phyloP scores from a whole-genome alignment of 2,888 invertebrate species.

The Galeruca laticollis region DNA sequence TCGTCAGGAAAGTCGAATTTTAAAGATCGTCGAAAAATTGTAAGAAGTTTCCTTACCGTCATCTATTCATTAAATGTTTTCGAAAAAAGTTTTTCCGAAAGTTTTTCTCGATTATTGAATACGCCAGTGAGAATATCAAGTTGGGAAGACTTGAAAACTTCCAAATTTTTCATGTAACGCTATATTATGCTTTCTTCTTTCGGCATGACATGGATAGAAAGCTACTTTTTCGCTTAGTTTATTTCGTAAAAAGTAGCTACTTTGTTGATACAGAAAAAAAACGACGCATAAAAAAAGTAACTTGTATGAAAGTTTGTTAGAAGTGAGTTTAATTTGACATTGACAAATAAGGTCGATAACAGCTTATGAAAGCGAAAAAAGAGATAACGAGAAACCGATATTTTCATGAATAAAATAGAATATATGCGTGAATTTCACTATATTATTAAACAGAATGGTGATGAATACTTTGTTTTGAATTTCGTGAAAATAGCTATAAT shows the following conservation, averaged over 20 bases:
- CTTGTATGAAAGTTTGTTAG: background rate
- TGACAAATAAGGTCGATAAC: background rate
- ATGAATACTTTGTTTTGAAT: too few species aligned
- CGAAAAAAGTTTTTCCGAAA: conserved; percentile 17
- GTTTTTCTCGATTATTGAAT: conserved; percentile 27
- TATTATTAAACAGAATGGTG: too few species aligned
- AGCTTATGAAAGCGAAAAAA: too few species aligned
- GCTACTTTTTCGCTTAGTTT: background rate
- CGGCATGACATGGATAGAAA: background rate
- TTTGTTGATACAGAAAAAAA: background rate
- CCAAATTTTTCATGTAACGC: conserved; percentile 14
- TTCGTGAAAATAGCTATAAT: too few species aligned
- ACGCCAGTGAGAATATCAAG: conserved; percentile 28
- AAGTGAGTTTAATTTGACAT: background rate
- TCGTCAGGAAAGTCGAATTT: too few species aligned
- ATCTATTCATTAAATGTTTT: conserved; percentile 29
- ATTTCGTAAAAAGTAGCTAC: background rate
- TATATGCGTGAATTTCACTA: too few species aligned
- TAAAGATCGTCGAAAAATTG: background rate
- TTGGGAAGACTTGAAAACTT: conserved; percentile 21
- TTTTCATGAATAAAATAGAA: too few species aligned
- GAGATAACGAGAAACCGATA: too few species aligned
- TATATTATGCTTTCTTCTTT: background rate
- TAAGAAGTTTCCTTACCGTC: conserved; percentile 17
- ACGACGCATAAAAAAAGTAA: background rate